These are phyloP conservation scores for Metaphire vulgaris DNA, from an alignment of 1,140 invertebrate species.

Conservation along the genomic window DNA sequence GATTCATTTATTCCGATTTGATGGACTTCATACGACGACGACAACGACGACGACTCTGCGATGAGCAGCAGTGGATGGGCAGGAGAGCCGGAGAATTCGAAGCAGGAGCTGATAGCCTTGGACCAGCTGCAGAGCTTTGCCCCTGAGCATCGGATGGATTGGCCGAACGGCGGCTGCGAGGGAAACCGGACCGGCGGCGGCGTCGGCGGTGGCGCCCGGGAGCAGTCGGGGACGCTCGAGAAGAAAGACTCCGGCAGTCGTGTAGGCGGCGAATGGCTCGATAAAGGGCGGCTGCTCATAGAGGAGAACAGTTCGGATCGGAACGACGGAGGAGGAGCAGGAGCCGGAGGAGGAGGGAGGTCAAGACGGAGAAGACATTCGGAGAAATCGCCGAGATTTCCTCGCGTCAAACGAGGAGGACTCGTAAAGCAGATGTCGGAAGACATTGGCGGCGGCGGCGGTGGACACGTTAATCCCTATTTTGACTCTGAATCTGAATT, in stretches of 20 bases:
- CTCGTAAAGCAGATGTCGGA: background rate
- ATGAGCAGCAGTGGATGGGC: background rate
- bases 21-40: too few relatives aligned
- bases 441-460: too few relatives aligned
- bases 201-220: background rate
- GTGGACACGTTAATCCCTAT: constrained; percentile 6
- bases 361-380: background rate
- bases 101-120: background rate
- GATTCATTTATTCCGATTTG: too few relatives aligned
- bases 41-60: too few relatives aligned
- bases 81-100: background rate
- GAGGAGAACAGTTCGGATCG: too few relatives aligned
- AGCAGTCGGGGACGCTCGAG: background rate
- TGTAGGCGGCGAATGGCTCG: background rate
- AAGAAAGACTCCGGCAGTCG: background rate
- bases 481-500: constrained; percentile 19
- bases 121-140: background rate
- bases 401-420: background rate
- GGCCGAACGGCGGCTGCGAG: background rate
- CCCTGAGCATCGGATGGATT: background rate
- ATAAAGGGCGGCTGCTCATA: background rate
- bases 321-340: background rate
- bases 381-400: background rate
- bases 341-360: background rate
- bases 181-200: background rate